Base-by-base conservation (phyloP, 2,113 vertebrate genomes). In the Bettongia penicillata region DNA sequence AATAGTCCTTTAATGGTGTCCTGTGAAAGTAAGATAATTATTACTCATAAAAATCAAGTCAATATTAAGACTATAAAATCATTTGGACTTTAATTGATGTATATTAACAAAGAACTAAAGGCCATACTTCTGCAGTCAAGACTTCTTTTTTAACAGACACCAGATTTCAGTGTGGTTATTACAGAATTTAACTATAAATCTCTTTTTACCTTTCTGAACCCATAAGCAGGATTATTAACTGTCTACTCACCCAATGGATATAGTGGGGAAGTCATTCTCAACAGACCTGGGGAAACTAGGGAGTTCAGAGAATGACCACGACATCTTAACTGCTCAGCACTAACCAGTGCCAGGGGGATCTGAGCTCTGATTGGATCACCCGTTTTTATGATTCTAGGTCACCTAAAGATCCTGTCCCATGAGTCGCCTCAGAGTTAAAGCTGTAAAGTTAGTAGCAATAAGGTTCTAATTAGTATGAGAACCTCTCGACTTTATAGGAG, bases 11-110 rank as follows among this genome's bases (percentile, higher is more conserved):
- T 96, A 97, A 89, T 93, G 92, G 52, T 93, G 89, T 5, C 90
- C 90, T 47, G 1, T 53, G 50, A 94, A 53, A 93, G 3, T 10
- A 47, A 92, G 91, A 95, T 53, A 93, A 94, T 90, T 95, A 77
- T 51, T 96, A 95, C 91, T 97, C 91, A 96, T 96, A 57, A 92
- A 95, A 97, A 98, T 91, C 47, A 90, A 96, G 93, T 97, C 93
- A 93, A 77, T 10, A 14, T 95, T 96, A 96, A 97, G 92, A 95
- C 97, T 95, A 84, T 31, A 68, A 93, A 97, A 53, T 95, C 22
- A 53, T 97, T 53, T 23, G 68, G 55, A 55, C 91, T 96, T 93
- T 68, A 96, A 97, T 8, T 93, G 89, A 94, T 91, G 93, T 7
- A 84, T 90, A 91, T 61, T 91, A 95, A 96, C 53, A 93, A 92